Base-by-base conservation (phyloP, 2,797 vertebrate genomes). In the Paguma larvata region DNA sequence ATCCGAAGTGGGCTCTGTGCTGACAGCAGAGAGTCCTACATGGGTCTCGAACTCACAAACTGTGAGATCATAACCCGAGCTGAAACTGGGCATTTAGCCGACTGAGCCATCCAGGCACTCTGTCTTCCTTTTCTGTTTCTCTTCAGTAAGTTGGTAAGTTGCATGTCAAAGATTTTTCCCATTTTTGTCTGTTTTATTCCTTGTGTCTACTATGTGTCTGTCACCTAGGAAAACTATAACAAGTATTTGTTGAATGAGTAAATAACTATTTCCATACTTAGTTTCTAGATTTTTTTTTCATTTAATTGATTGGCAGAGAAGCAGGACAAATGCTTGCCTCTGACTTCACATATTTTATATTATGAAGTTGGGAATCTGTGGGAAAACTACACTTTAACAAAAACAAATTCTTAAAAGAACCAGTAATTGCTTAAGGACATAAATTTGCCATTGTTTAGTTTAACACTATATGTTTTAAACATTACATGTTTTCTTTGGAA, bases 231-330 rank as follows among this genome's bases (percentile, higher is more conserved):
- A 56, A 94, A 96, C 85, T 83, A 25, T 16, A 56, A 25, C 41
- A 86, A 70, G 32, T 63, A 62, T 59, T 85, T 94, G 9, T 86
- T 96, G 30, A 93, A 92, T 90, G 62, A 96, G 53, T 75, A 89
- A 63, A 65, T 51, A 13, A 88, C 25, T 85, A 78, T 88, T 46
- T 94, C 13, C 27, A 84, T 44, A 38, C 12, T 27, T 83, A 79
- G 91, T 83, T 72, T 90, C 2, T 80, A 72, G 70, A 56, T 30
- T 27, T 65, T 23, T 23, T 56, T 53, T 46, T 23, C 16, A 53
- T 23, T 51, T 79, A 53, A 41, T 90, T 8, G 53, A 53, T 87
- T 85, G 19, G 23, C 12, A 78, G 73, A 65, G 85, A 94, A 84
- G 19, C 34, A 82, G 32, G 11, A 18, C 15, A 15, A 88, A 44